Evolutionary conservation across 1,140 invertebrate genomes (phyloP).

Genomic region (Rhyzopertha dominica): DNA sequence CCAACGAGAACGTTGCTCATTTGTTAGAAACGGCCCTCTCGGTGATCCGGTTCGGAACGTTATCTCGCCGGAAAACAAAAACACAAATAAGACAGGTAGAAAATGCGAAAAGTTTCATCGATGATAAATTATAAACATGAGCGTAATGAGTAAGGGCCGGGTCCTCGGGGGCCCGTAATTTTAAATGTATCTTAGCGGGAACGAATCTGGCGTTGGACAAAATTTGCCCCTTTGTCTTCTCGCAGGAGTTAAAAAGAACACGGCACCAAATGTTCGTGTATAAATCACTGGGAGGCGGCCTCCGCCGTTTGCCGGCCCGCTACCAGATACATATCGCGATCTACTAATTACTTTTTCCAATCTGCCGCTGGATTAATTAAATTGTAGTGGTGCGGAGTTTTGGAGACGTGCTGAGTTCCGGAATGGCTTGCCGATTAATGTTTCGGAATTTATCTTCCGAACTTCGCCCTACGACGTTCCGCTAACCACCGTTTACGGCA

Average conservation of each 20-base stretch:
- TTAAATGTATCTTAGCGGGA: constrained; percentile 18
- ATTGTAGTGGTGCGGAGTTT: constrained; percentile 28
- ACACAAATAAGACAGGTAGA: background rate
- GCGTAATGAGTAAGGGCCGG: constrained; percentile 16
- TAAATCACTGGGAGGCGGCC: constrained; percentile 23
- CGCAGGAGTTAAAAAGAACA: constrained; percentile 23
- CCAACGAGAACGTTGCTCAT: too few species aligned
- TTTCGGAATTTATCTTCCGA: too few species aligned
- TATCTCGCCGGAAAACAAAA: background rate
- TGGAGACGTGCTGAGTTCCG: constrained; percentile 21
- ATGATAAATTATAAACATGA: constrained; percentile 22
- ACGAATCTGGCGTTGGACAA: constrained; percentile 18
- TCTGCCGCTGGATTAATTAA: constrained; percentile 33
- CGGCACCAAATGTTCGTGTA: constrained; percentile 24
- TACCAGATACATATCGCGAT: constrained; percentile 30
- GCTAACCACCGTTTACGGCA: too few species aligned
- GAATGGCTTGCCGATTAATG: constrained; percentile 22
- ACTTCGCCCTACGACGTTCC: too few species aligned
- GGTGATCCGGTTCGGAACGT: background rate
- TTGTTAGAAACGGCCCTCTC: too few species aligned
- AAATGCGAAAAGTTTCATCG: constrained; percentile 13
- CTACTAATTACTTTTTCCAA: constrained; percentile 37
- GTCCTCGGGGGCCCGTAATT: constrained; percentile 17
- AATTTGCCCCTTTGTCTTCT: constrained; percentile 22
- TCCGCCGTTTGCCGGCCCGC: constrained; percentile 14